These are phyloP conservation scores for Drosophila melanosoma DNA, from an alignment of 2,888 invertebrate species.

Conservation along the genomic window DNA sequence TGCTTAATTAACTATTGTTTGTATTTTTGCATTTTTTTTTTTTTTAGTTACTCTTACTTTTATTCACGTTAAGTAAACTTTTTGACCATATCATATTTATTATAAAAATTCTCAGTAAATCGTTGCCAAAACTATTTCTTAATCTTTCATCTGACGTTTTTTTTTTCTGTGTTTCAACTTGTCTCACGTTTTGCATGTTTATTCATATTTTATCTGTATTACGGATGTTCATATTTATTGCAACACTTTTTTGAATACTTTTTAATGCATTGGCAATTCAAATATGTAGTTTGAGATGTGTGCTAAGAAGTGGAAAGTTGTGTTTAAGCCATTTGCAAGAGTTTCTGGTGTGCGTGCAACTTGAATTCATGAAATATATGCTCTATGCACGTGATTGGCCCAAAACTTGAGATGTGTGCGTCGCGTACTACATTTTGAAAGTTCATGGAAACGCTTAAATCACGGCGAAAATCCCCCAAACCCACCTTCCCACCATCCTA, in stretches of 20 bases:
- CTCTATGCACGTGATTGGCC: slow-evolving; percentile 47
- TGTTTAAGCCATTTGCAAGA: slow-evolving; percentile 13
- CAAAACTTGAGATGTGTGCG: slow-evolving; percentile 31
- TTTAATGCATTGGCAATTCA: slow-evolving; percentile 12
- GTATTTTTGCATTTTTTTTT: neutral
- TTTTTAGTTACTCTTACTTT: neutral
- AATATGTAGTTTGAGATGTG: neutral
- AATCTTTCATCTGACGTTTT: neutral
- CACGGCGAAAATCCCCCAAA: slow-evolving; percentile 9
- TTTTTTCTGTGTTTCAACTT: neutral
- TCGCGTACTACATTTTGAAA: slow-evolving; percentile 31
- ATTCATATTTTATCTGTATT: neutral
- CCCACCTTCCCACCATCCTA: neutral
- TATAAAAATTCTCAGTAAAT: neutral
- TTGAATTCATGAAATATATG: slow-evolving; percentile 6
- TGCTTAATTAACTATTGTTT: neutral
- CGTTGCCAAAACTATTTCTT: neutral
- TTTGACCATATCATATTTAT: neutral
- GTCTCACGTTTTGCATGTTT: neutral
- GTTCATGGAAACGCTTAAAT: slow-evolving; percentile 57
- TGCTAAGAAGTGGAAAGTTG: slow-evolving; percentile 3
- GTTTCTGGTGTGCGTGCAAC: slow-evolving; percentile 16
- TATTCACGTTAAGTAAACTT: neutral
- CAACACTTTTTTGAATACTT: slow-evolving; percentile 29
- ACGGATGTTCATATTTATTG: slow-evolving; percentile 13